Base-by-base conservation (phyloP, 2,113 vertebrate species). In the Motacilla alba region DNA sequence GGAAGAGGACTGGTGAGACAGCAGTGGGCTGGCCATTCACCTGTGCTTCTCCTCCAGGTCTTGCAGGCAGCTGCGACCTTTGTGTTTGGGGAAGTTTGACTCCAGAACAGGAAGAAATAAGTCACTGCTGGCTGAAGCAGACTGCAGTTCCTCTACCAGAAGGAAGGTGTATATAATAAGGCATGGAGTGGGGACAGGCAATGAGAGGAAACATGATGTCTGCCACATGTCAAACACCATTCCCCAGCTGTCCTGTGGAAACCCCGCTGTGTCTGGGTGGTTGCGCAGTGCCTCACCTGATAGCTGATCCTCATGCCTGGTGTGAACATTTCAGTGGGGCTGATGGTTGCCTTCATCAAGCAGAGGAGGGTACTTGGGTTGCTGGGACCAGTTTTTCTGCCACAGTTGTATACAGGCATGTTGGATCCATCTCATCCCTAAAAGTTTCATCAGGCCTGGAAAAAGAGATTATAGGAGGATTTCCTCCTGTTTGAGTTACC, bases 201-300 rank as follows among this genome's bases (percentile, higher is more conserved):
- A 0, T 0, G 41, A 46, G 39, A 53, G 67, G 62, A n/a, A 31
- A 3, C 15, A 11, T 0, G 0, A 11, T 28, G 58, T 15, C 49
- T 43, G 16, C n/a, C 27, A 14, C 0, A 0, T 20, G 35, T 55
- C 35, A 33, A 35, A 2, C 19, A 23, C 18, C 13, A 3, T 41
- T 80, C 8, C 43, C 16, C 46, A 39, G 9, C 50, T 1, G 1
- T n/a, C 15, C 37, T 1, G 0, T 17, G 15, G 18, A 63, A 8
- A 1, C 1, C 10, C 7, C 10, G 5, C 21, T 1, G 4, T 6
- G 7, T 39, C 39, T 15, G 23, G 7, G 16, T 9, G 24, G 4
- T 24, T 47, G 21, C 26, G 4, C 56, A 67, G 31, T 28, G 22
- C 11, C 13, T 59, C 31, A 53, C 7, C 60, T 47, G 13, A 17